Percentiles rank a stretch among this genome's conserved stretches.
These are phyloP conservation scores for Pedicia rivosa DNA, from an alignment of 2,888 invertebrate genomes.

Conservation along the genomic window DNA sequence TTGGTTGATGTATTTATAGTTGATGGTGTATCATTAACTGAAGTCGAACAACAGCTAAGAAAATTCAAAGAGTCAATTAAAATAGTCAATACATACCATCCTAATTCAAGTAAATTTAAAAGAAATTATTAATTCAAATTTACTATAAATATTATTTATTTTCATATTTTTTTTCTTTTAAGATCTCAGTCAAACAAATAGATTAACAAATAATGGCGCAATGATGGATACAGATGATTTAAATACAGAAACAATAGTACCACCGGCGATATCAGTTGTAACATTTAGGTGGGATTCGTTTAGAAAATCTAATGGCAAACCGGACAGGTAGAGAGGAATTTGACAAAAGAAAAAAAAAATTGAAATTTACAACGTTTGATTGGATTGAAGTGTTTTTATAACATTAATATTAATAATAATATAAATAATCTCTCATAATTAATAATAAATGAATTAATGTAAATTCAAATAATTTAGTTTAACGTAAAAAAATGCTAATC, in stretches of 20 bases:
- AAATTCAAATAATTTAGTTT: too few relatives aligned
- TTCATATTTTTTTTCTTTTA: slow-evolving; percentile 3
- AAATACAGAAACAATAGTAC: slow-evolving; percentile 23
- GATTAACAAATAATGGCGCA: slow-evolving; percentile 14
- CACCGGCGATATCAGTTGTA: slow-evolving; percentile 75
- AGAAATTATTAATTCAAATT: background rate
- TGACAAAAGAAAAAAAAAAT: background rate
- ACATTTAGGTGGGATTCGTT: slow-evolving; percentile 77
- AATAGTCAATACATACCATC: slow-evolving; percentile 53
- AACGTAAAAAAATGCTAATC: too few relatives aligned
- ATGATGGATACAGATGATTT: slow-evolving; percentile 28
- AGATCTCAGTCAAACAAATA: slow-evolving; percentile 15
- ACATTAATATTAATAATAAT: too few relatives aligned
- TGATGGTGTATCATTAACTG: slow-evolving; percentile 68
- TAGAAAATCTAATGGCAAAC: slow-evolving; percentile 35
- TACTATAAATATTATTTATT: background rate
- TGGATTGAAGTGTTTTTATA: too few relatives aligned
- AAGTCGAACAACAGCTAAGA: slow-evolving; percentile 65
- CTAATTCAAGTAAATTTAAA: slow-evolving; percentile 32
- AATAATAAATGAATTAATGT: too few relatives aligned
- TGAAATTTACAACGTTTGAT: slow-evolving; percentile 3
- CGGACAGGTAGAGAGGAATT: slow-evolving; percentile 30
- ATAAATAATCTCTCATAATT: too few relatives aligned
- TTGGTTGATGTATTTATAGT: slow-evolving; percentile 91
- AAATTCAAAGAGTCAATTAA: slow-evolving; percentile 59